Percentiles rank a stretch among this genome's conserved stretches.
phyloP scores from a whole-genome alignment of 2,888 invertebrate genomes.

The Sarcophaga rosellei region DNA sequence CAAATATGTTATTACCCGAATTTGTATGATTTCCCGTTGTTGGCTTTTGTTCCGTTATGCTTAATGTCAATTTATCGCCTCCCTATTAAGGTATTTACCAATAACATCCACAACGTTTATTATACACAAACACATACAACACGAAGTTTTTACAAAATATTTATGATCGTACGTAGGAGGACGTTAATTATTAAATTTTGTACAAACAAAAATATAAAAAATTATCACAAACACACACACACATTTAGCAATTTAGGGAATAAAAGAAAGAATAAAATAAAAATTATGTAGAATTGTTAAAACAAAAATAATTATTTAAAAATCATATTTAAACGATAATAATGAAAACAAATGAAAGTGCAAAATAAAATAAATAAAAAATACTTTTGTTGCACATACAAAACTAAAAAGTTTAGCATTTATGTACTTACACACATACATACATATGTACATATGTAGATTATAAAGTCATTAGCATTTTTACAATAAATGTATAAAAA shows the following conservation, averaged over 20 bases:
- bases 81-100: conserved; percentile 81
- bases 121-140: conserved; percentile 62
- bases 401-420: conserved; percentile 42
- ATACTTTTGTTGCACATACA: neutral
- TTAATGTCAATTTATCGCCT: conserved; percentile 86
- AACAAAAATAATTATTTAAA: conserved; percentile 46
- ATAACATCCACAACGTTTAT: conserved; percentile 51
- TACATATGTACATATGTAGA: neutral
- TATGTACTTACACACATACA: conserved; percentile 21
- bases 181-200: conserved; percentile 54
- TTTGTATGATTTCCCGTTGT: conserved; percentile 73
- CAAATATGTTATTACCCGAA: conserved; percentile 70
- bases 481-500: conserved; percentile 23
- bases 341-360: conserved; percentile 55
- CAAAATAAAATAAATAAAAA: conserved; percentile 48
- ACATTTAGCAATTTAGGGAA: conserved; percentile 26
- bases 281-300: conserved; percentile 40
- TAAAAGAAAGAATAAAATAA: conserved; percentile 66
- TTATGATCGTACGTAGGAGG: conserved; percentile 61
- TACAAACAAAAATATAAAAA: conserved; percentile 46
- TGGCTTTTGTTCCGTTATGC: conserved; percentile 84
- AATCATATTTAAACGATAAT: conserved; percentile 28
- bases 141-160: conserved; percentile 68
- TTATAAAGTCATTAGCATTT: conserved; percentile 46
- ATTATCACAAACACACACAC: conserved; percentile 34